Percentiles rank a stretch among this genome's conserved stretches.
Evolutionary conservation across 2,888 invertebrate genomes (phyloP).

Genomic region (Phytoseiulus persimilis): DNA sequence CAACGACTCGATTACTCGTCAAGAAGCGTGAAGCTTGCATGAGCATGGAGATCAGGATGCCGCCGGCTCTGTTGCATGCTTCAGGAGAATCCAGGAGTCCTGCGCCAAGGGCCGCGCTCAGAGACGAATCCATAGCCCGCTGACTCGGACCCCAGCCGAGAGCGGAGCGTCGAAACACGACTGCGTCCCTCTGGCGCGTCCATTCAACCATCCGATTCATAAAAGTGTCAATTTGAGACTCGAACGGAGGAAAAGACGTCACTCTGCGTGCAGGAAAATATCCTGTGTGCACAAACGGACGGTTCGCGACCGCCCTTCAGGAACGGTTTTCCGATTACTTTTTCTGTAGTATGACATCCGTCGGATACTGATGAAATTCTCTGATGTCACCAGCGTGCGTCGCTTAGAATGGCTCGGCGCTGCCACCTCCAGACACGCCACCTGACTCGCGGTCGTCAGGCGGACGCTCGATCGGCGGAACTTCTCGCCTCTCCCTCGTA

Average conservation of each 20-base stretch:
- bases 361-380: not conserved
- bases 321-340: not conserved
- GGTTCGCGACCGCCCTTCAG: not conserved
- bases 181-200: too few relatives aligned
- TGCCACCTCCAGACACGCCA: not conserved
- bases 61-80: conserved; percentile 58
- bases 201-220: too few relatives aligned
- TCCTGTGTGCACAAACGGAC: not conserved
- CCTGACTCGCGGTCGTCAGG: not conserved
- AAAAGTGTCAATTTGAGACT: not conserved
- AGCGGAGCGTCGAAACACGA: too few relatives aligned
- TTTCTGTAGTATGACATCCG: not conserved
- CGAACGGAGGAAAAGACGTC: not conserved
- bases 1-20: not conserved
- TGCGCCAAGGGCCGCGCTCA: conserved; percentile 57
- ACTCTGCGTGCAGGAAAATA: not conserved
- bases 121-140: too few relatives aligned
- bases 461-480: not conserved
- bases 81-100: conserved; percentile 58
- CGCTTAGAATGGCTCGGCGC: not conserved
- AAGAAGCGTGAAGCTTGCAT: conserved; percentile 53
- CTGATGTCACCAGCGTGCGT: not conserved
- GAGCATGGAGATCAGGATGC: conserved; percentile 54
- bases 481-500: not conserved
- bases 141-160: too few relatives aligned